A percentile compares a stretch with the other conserved stretches of the same genome.
phyloP scores from a whole-genome alignment of 1,140 invertebrate genomes.

The Atta colombica region DNA sequence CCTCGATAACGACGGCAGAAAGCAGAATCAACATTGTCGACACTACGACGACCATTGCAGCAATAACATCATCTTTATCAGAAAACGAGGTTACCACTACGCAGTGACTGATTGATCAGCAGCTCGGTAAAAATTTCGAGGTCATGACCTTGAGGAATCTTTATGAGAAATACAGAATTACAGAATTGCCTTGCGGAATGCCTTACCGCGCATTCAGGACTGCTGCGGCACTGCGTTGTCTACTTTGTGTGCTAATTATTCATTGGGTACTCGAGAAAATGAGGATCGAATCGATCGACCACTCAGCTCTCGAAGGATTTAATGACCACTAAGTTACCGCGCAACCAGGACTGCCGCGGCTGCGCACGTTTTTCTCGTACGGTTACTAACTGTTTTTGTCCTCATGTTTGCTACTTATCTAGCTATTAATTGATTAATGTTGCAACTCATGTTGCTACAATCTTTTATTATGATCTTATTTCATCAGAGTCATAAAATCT shows the following conservation, averaged over 20 bases:
- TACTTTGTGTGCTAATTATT: constrained; percentile 54
- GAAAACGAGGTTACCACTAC: constrained; percentile 44
- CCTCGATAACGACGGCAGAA: constrained; percentile 30
- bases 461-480: constrained; percentile 1
- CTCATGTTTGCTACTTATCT: constrained; percentile 20
- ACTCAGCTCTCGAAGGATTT: constrained; percentile 28
- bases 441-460: background rate
- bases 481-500: background rate
- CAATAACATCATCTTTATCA: background rate
- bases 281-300: constrained; percentile 36
- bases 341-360: constrained; percentile 55
- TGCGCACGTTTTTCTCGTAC: constrained; percentile 34
- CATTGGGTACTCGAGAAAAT: constrained; percentile 40
- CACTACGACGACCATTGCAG: background rate
- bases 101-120: constrained; percentile 52
- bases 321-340: constrained; percentile 33
- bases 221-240: constrained; percentile 70
- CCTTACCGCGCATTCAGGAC: constrained; percentile 78
- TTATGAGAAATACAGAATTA: constrained; percentile 21
- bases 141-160: constrained; percentile 60
- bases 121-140: constrained; percentile 70
- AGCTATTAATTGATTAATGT: constrained; percentile 44
- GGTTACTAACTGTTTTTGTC: constrained; percentile 27
- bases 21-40: background rate
- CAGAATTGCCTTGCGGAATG: constrained; percentile 3